phyloP scores from a whole-genome alignment of 2,888 invertebrate species.

The Agrilus biguttatus region DNA sequence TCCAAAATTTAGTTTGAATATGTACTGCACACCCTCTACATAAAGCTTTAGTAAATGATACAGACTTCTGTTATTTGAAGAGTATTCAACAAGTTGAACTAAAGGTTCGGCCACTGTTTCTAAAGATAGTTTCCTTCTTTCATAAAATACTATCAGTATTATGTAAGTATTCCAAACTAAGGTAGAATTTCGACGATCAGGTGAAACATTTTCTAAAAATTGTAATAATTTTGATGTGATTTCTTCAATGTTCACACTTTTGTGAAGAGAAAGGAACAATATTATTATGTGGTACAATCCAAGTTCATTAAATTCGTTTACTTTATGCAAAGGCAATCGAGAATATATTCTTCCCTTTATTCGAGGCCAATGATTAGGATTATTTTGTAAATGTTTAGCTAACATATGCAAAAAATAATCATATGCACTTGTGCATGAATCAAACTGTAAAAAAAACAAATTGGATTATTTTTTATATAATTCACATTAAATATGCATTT shows the following conservation, averaged over 20 bases:
- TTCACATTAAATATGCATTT: no score
- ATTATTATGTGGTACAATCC: constrained; percentile 23
- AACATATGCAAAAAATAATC: constrained; percentile 24
- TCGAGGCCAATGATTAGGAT: constrained; percentile 26
- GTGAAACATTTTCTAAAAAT: constrained; percentile 18
- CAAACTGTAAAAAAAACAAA: no score
- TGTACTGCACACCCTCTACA: constrained; percentile 16
- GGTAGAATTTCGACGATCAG: constrained; percentile 14
- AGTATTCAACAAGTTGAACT: constrained; percentile 16
- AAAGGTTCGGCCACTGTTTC: constrained; percentile 16
- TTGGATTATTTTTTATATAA: no score
- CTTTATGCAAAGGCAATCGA: constrained; percentile 25
- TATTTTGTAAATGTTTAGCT: constrained; percentile 18
- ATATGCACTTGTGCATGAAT: constrained; percentile 5
- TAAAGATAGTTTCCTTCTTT: constrained; percentile 13
- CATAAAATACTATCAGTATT: constrained; percentile 18
- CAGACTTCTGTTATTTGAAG: constrained; percentile 15
- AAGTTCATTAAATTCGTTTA: constrained; percentile 21
- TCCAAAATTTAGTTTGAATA: constrained; percentile 17
- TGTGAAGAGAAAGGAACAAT: constrained; percentile 19
- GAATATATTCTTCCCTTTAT: constrained; percentile 28
- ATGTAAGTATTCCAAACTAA: constrained; percentile 22
- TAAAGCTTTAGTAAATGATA: constrained; percentile 21
- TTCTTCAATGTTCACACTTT: constrained; percentile 21
- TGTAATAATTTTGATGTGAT: constrained; percentile 20